Evolutionary conservation across 2,113 vertebrate genomes (phyloP).

Genomic region (Tinamus guttatus): DNA sequence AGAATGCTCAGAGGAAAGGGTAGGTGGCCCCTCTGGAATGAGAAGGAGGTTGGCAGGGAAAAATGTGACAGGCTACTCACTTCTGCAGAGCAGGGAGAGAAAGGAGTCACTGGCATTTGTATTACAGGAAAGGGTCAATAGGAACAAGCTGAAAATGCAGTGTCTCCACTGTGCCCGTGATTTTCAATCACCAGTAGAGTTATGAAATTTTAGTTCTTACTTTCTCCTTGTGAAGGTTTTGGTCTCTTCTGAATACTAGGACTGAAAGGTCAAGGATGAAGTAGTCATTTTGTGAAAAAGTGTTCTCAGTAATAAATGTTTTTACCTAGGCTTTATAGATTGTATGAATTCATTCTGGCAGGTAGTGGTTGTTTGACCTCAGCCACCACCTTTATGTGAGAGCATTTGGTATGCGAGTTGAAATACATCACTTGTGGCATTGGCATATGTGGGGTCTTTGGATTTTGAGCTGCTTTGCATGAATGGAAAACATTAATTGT

Average conservation of each 20-base stretch:
- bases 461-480: neutral
- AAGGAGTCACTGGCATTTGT: neutral
- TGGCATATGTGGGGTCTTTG: no score
- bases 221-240: neutral
- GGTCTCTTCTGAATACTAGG: neutral
- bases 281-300: neutral
- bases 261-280: slow-evolving; percentile 9
- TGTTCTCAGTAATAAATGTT: neutral
- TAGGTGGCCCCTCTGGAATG: neutral
- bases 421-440: neutral
- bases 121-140: neutral
- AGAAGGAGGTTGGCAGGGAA: neutral
- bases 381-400: neutral
- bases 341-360: neutral
- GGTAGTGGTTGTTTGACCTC: neutral
- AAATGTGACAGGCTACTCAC: neutral
- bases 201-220: slow-evolving; percentile 7
- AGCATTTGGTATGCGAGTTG: neutral
- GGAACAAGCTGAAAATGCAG: slow-evolving; percentile 22
- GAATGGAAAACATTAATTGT: neutral
- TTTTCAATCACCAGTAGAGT: neutral
- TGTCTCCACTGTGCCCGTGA: neutral
- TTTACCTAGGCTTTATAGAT: neutral
- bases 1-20: neutral
- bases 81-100: neutral